phyloP scores from a whole-genome alignment of 2,888 invertebrate genomes.

The Cephus pygmeus region DNA sequence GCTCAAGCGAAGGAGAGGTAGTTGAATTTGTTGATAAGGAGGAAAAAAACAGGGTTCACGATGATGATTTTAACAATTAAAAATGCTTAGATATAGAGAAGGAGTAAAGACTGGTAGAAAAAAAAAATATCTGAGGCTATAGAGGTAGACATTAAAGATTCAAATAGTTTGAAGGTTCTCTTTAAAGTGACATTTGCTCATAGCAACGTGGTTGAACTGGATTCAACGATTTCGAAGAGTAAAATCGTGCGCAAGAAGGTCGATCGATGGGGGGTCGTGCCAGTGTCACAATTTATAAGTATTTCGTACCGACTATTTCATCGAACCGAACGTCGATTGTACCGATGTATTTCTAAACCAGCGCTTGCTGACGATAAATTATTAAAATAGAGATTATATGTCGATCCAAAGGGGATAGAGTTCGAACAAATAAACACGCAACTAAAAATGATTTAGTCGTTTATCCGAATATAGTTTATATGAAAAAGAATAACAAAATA shows the following conservation, averaged over 20 bases:
- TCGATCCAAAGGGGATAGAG: background rate
- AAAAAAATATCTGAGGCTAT: constrained; percentile 40
- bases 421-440: background rate
- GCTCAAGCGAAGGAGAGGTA: constrained; percentile 25
- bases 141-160: constrained; percentile 44
- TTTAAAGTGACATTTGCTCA: constrained; percentile 45
- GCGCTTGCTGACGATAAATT: background rate
- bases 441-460: background rate
- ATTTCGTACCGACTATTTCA: background rate
- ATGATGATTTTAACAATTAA: constrained; percentile 51
- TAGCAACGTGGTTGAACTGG: constrained; percentile 25
- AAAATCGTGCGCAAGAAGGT: background rate
- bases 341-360: background rate
- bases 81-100: constrained; percentile 57
- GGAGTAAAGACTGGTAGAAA: constrained; percentile 61
- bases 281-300: background rate
- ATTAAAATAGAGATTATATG: background rate
- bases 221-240: background rate
- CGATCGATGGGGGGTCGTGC: background rate
- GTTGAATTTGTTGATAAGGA: constrained; percentile 28
- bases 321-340: background rate
- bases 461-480: background rate
- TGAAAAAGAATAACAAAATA: background rate
- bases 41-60: constrained; percentile 43
- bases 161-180: constrained; percentile 31